Conservation (phyloP, 2,113 vertebrate genomes). For the Tupaia tana region DNA sequence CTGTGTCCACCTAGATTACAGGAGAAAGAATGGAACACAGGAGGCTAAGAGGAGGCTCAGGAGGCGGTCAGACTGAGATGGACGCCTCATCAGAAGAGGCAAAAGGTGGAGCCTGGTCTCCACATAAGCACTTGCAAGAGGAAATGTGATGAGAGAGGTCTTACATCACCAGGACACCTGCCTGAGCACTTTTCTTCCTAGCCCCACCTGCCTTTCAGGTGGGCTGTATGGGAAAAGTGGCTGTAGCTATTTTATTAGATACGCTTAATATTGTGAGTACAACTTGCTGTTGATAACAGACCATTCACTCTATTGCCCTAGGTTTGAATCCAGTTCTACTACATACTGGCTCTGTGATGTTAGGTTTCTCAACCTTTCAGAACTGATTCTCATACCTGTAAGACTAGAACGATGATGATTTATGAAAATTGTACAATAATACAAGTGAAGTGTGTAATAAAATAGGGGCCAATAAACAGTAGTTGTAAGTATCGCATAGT, state of each 20-base stretch:
- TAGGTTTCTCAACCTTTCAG: not conserved
- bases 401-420: not conserved
- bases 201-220: not conserved
- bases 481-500: not conserved
- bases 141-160: not conserved
- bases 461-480: not conserved
- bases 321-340: not conserved
- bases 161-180: not conserved
- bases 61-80: not conserved
- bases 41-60: not conserved
- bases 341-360: not conserved
- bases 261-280: not conserved
- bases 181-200: too few species aligned
- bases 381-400: not conserved
- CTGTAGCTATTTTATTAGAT: not conserved
- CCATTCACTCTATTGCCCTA: not conserved
- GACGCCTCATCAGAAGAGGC: not conserved
- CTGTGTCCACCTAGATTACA: not conserved
- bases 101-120: not conserved
- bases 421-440: not conserved
- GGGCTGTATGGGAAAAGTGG: not conserved
- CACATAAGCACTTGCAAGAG: not conserved
- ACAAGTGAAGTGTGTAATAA: not conserved
- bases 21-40: not conserved
- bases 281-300: not conserved